These are phyloP conservation scores for Zoanthus gigantus DNA, from an alignment of 92 coral and sea anemone species.

Conservation along the genomic window DNA sequence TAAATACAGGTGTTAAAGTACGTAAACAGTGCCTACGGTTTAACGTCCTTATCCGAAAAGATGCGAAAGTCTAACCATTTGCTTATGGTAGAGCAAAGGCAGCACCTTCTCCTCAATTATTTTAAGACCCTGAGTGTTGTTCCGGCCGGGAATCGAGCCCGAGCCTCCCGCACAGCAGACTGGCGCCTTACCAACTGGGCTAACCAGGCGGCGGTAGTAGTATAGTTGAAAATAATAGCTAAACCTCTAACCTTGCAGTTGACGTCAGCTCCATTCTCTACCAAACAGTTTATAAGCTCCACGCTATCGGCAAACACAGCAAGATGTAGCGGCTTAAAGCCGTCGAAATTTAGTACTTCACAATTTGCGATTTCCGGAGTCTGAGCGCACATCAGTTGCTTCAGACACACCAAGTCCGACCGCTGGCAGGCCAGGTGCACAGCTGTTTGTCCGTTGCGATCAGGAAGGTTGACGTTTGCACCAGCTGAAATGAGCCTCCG, in stretches of 20 bases:
- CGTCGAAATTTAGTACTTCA: conserved; percentile 78
- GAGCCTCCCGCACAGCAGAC: too few relatives aligned
- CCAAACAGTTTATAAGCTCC: conserved; percentile 69
- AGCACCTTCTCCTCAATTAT: too few relatives aligned
- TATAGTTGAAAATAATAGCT: background rate
- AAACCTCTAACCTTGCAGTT: conserved; percentile 77
- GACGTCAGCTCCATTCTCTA: conserved; percentile 82
- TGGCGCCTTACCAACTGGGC: too few relatives aligned
- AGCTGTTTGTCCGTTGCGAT: conserved; percentile 96
- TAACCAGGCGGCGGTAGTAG: background rate
- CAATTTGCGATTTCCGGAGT: conserved; percentile 47
- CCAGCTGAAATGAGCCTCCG: conserved; percentile 75
- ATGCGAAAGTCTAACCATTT: too few relatives aligned
- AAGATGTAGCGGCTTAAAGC: conserved; percentile 87
- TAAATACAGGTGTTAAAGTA: too few relatives aligned
- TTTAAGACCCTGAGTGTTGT: too few relatives aligned
- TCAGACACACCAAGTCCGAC: conserved; percentile 70
- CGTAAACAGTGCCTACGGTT: background rate
- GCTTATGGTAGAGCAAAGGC: too few relatives aligned
- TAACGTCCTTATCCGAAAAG: too few relatives aligned
- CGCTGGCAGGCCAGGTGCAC: conserved; percentile 87
- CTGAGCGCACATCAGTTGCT: conserved; percentile 58
- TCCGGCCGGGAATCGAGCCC: too few relatives aligned
- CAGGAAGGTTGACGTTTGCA: conserved; percentile 85
- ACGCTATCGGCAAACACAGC: conserved; percentile 78